Conservation (phyloP, 1,140 invertebrate species). For the Drosophila triauraria region DNA sequence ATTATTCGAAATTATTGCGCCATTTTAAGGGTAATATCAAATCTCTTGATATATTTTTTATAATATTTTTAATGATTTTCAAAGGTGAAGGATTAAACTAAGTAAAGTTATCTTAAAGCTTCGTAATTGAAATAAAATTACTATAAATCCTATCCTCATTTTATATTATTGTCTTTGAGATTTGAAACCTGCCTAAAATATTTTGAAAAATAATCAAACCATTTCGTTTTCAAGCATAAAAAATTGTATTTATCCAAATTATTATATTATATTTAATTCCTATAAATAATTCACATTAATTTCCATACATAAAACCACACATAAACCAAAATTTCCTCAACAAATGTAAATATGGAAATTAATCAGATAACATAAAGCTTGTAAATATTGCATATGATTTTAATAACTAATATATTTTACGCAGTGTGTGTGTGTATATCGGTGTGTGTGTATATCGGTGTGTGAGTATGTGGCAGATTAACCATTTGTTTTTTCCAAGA, state of each 20-base stretch:
- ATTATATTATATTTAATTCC: background rate
- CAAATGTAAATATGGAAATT: background rate
- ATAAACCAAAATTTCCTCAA: background rate
- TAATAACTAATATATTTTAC: slow-evolving; percentile 3
- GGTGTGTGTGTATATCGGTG: slow-evolving; percentile 26
- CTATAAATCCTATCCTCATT: background rate
- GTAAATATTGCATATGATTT: slow-evolving; percentile 74
- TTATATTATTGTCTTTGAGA: background rate
- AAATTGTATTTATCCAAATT: no score
- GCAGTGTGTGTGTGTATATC: slow-evolving; percentile 23
- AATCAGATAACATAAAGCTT: slow-evolving; percentile 12
- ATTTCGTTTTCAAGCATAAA: background rate
- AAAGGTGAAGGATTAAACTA: no score
- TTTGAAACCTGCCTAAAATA: background rate
- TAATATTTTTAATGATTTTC: no score
- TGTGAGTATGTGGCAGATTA: slow-evolving; percentile 27
- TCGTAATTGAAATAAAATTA: background rate
- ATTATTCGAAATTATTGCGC: background rate
- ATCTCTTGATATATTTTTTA: no score
- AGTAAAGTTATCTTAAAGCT: no score
- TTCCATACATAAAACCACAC: slow-evolving; percentile 30
- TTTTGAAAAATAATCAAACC: background rate
- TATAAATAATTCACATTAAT: no score
- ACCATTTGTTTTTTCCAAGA: slow-evolving; percentile 37
- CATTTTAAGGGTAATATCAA: no score